These are phyloP conservation scores for Beris chalybata DNA, from an alignment of 2,888 invertebrate genomes.

Conservation along the genomic window DNA sequence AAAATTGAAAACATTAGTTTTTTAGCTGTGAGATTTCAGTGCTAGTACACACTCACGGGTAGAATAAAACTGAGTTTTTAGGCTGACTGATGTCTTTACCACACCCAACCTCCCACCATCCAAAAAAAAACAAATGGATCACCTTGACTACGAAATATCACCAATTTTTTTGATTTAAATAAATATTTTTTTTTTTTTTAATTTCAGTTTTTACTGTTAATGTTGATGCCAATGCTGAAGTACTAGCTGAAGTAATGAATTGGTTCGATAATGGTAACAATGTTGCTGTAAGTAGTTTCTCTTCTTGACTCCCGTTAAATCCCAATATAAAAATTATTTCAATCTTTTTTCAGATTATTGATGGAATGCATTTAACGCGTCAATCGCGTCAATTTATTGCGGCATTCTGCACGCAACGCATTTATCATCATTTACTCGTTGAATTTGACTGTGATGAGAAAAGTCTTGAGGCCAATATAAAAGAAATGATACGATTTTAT, in stretches of 20 bases:
- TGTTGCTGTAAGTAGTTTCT: conserved; percentile 70
- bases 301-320: neutral
- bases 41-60: too few relatives aligned
- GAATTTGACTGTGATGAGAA: conserved; percentile 87
- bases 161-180: too few relatives aligned
- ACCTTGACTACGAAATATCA: too few relatives aligned
- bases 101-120: too few relatives aligned
- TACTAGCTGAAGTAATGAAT: conserved; percentile 80
- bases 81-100: too few relatives aligned
- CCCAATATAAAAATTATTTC: neutral
- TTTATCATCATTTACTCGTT: conserved; percentile 86
- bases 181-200: conserved; percentile 35
- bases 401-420: conserved; percentile 72
- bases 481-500: conserved; percentile 57
- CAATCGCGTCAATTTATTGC: conserved; percentile 77
- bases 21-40: too few relatives aligned
- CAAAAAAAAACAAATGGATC: too few relatives aligned
- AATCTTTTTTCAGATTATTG: conserved; percentile 70
- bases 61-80: too few relatives aligned
- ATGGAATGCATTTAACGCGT: conserved; percentile 88
- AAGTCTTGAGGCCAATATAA: conserved; percentile 57
- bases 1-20: too few relatives aligned
- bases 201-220: conserved; percentile 72
- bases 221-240: conserved; percentile 58
- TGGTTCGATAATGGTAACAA: conserved; percentile 79